phyloP scores from a whole-genome alignment of 1,140 invertebrate species.

The Eciton burchellii region DNA sequence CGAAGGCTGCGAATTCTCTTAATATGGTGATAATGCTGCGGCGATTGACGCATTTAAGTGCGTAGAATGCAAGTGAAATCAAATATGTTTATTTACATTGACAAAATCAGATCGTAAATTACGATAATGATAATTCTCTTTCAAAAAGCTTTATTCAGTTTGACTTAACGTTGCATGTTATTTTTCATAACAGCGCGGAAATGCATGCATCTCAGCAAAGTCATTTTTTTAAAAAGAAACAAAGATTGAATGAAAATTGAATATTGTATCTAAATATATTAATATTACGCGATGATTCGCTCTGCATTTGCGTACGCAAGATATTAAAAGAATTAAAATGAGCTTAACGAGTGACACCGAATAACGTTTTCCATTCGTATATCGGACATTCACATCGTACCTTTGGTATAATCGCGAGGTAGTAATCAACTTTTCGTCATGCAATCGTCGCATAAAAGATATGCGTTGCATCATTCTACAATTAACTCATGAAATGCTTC shows the following conservation, averaged over 20 bases:
- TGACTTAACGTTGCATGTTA: neutral
- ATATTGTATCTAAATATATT: slow-evolving; percentile 38
- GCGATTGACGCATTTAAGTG: slow-evolving; percentile 24
- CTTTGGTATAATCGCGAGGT: slow-evolving; percentile 73
- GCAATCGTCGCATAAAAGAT: slow-evolving; percentile 1
- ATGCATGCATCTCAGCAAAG: neutral
- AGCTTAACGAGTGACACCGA: neutral
- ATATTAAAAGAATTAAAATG: slow-evolving; percentile 10
- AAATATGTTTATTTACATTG: slow-evolving; percentile 5
- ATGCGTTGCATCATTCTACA: neutral
- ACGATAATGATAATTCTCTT: neutral
- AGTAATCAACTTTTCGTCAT: slow-evolving; percentile 41
- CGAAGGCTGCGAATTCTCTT: slow-evolving; percentile 8
- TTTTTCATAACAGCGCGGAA: slow-evolving; percentile 15
- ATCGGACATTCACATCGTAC: slow-evolving; percentile 54
- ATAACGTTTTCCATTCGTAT: slow-evolving; percentile 35
- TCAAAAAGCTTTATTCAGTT: neutral
- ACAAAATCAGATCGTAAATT: slow-evolving; percentile 17
- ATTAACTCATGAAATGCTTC: neutral
- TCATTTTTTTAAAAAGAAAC: slow-evolving; percentile 20
- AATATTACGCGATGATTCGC: slow-evolving; percentile 23
- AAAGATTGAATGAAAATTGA: slow-evolving; percentile 25
- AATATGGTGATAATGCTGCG: neutral
- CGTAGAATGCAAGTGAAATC: slow-evolving; percentile 36
- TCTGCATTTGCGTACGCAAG: neutral